Conservation (phyloP, 2,113 vertebrate species). For the Cyprinodon brontotheroides region DNA sequence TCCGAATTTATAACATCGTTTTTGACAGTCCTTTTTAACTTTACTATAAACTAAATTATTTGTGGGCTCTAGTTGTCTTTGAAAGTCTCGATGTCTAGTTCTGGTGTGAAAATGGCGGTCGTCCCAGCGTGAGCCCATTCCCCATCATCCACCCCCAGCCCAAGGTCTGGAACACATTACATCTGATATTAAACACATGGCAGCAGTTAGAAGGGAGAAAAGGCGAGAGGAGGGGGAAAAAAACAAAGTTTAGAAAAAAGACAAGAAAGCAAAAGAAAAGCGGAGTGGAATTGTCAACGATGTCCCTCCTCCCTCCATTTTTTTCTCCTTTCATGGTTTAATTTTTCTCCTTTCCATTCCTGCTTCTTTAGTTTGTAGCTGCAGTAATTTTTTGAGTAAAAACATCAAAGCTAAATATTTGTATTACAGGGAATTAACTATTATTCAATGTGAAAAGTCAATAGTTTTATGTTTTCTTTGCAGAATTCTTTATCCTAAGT, state of each 20-base stretch:
- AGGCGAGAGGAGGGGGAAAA: slow-evolving; percentile 48
- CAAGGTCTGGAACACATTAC: slow-evolving; percentile 82
- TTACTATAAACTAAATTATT: slow-evolving; percentile 5
- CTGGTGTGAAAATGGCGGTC: slow-evolving; percentile 59
- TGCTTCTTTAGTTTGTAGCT: slow-evolving; percentile 11
- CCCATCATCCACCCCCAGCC: slow-evolving; percentile 62
- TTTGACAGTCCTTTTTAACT: neutral
- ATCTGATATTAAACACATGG: slow-evolving; percentile 86
- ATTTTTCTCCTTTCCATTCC: slow-evolving; percentile 32
- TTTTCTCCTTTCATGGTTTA: slow-evolving; percentile 15
- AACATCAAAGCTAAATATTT: neutral
- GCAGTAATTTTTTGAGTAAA: slow-evolving; percentile 4
- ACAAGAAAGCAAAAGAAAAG: slow-evolving; percentile 69
- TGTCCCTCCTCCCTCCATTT: slow-evolving; percentile 41
- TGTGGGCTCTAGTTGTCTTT: slow-evolving; percentile 26
- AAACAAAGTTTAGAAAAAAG: slow-evolving; percentile 37
- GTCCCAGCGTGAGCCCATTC: slow-evolving; percentile 63
- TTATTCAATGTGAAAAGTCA: no score
- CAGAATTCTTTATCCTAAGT: no score
- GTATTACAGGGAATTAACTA: neutral
- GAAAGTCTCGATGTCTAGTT: slow-evolving; percentile 62
- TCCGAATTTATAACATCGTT: slow-evolving; percentile 8
- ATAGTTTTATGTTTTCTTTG: no score
- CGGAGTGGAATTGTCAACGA: slow-evolving; percentile 72
- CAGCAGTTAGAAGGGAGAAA: slow-evolving; percentile 78